These are phyloP conservation scores for Ceratina australensis DNA, from an alignment of 1,140 invertebrate species.

Conservation along the genomic window DNA sequence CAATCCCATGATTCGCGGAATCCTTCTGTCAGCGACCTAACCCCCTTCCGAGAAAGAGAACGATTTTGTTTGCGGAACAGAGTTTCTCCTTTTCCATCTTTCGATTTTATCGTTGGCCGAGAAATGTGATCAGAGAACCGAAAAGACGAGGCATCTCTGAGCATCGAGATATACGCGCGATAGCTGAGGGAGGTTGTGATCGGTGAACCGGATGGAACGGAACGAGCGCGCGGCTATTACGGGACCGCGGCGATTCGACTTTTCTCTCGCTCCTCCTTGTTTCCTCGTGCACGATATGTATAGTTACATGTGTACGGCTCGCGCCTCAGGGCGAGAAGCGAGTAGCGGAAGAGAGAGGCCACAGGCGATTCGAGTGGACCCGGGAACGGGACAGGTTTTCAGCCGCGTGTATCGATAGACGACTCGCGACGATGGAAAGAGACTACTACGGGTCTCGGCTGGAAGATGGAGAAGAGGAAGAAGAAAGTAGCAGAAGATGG, in stretches of 20 bases:
- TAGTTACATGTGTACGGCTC: too few species aligned
- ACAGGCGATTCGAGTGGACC: slow-evolving; percentile 29
- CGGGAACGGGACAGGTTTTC: slow-evolving; percentile 47
- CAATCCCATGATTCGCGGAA: slow-evolving; percentile 65
- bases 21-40: slow-evolving; percentile 50
- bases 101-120: too few species aligned
- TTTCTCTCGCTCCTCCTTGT: slow-evolving; percentile 55
- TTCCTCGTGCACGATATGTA: not conserved
- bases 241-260: slow-evolving; percentile 54
- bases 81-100: too few species aligned
- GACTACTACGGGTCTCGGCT: slow-evolving; percentile 1
- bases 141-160: slow-evolving; percentile 3
- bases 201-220: slow-evolving; percentile 13
- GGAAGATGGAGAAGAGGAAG: slow-evolving; percentile 19
- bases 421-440: slow-evolving; percentile 35
- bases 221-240: slow-evolving; percentile 40
- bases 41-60: slow-evolving; percentile 44
- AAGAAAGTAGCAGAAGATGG: slow-evolving; percentile 59
- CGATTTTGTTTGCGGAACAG: too few species aligned
- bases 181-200: not conserved
- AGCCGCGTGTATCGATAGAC: slow-evolving; percentile 51
- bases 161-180: too few species aligned
- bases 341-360: slow-evolving; percentile 10
- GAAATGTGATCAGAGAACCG: not conserved
- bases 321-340: not conserved